phyloP scores from a whole-genome alignment of 2,888 invertebrate species.

The Melinaea marsaeus region DNA sequence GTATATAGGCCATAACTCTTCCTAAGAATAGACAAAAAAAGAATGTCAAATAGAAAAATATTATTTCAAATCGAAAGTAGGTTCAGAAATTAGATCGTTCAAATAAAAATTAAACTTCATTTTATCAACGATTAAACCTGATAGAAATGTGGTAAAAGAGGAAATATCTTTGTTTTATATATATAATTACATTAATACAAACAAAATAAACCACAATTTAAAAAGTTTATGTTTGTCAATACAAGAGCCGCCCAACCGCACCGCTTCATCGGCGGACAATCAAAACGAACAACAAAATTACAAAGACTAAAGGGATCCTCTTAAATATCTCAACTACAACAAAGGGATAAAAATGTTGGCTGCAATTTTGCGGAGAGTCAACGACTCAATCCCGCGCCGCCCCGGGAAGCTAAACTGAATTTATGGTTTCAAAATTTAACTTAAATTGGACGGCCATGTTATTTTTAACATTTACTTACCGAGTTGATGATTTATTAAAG shows the following conservation, averaged over 20 bases:
- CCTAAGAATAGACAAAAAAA: too few relatives aligned
- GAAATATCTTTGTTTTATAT: background rate
- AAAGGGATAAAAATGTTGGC: slow-evolving; percentile 70
- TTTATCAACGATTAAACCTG: too few relatives aligned
- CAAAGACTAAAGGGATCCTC: slow-evolving; percentile 58
- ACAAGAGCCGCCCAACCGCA: slow-evolving; percentile 44
- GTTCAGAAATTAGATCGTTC: too few relatives aligned
- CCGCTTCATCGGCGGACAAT: slow-evolving; percentile 52
- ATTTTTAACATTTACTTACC: slow-evolving; percentile 67
- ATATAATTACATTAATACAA: slow-evolving; percentile 29
- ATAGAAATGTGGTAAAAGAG: too few relatives aligned
- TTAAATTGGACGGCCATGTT: slow-evolving; percentile 69
- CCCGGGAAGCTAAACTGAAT: slow-evolving; percentile 72
- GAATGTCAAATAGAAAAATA: too few relatives aligned
- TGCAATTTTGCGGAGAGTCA: slow-evolving; percentile 66
- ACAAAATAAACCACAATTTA: slow-evolving; percentile 33
- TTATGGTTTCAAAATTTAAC: slow-evolving; percentile 75
- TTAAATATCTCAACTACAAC: slow-evolving; percentile 62
- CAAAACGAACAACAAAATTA: slow-evolving; percentile 58
- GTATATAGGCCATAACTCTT: too few relatives aligned
- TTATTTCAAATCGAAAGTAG: too few relatives aligned
- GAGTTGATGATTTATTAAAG: slow-evolving; percentile 39
- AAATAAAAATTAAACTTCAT: too few relatives aligned
- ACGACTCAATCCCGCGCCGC: slow-evolving; percentile 59
- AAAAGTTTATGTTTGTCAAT: slow-evolving; percentile 41